phyloP scores from a whole-genome alignment of 2,888 invertebrate species.

The Hypercompe scribonia region DNA sequence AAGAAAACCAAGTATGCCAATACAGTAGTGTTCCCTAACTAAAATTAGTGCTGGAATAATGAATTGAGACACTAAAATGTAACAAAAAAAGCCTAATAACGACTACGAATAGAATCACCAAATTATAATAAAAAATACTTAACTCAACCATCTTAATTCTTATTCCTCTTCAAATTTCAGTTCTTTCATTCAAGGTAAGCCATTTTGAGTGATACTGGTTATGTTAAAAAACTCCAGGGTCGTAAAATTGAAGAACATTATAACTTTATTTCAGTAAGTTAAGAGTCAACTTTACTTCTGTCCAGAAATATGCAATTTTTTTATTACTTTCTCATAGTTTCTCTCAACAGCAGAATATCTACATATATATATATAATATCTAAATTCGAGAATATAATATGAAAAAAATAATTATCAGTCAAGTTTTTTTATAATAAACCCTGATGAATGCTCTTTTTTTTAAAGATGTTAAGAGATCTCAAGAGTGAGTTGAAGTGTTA shows the following conservation, averaged over 20 bases:
- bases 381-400: not conserved
- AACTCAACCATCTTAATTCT: not conserved
- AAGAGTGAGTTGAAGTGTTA: not conserved
- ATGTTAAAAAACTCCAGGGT: not conserved
- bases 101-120: no score
- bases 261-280: no score
- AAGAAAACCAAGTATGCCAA: no score
- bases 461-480: not conserved
- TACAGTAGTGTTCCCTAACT: no score
- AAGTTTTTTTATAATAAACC: not conserved
- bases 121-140: not conserved
- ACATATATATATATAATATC: not conserved
- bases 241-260: no score
- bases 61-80: no score
- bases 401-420: not conserved
- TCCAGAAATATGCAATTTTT: no score
- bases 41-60: no score
- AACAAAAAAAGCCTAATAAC: no score
- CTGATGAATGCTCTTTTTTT: not conserved
- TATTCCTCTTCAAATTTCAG: no score
- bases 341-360: not conserved
- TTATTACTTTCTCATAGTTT: not conserved
- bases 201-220: not conserved
- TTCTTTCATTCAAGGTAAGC: no score
- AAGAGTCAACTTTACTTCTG: no score